Conservation (phyloP, 2,113 vertebrate genomes). For the Tyto alba region DNA sequence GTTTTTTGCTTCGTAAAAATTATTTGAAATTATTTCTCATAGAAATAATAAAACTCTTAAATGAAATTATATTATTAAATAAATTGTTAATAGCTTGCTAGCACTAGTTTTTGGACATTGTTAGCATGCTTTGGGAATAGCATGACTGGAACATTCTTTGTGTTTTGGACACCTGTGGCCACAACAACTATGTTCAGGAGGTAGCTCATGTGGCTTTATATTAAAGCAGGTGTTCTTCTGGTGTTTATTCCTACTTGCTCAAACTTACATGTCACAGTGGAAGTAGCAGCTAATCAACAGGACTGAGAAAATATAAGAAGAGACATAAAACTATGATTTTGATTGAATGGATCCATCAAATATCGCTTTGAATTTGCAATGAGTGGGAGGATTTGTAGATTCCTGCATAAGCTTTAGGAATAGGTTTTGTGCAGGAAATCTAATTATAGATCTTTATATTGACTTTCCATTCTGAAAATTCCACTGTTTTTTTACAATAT, state of each 20-base stretch:
- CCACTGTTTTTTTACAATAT: not conserved
- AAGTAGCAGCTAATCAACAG: not conserved
- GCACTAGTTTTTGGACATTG: not conserved
- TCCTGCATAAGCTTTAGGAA: not conserved
- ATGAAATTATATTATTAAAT: not conserved
- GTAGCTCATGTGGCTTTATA: not conserved
- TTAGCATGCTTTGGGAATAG: not conserved
- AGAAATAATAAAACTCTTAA: not conserved
- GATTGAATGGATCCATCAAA: not conserved
- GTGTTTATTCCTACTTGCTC: not conserved
- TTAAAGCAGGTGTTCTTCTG: not conserved
- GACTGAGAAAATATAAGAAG: not conserved
- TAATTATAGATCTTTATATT: not conserved
- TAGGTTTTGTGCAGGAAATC: not conserved
- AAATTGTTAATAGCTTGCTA: not conserved
- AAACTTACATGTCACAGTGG: accelerated
- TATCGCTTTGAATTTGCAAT: not conserved
- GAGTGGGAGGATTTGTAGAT: not conserved
- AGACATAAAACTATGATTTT: not conserved
- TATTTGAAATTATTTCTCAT: not conserved
- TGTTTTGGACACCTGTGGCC: not conserved
- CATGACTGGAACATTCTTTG: not conserved
- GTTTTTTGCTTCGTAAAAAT: not conserved
- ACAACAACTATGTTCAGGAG: not conserved
- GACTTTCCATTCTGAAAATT: not conserved